These are phyloP conservation scores for Microctonus brassicae DNA, from an alignment of 2,888 invertebrate species.

Conservation along the genomic window DNA sequence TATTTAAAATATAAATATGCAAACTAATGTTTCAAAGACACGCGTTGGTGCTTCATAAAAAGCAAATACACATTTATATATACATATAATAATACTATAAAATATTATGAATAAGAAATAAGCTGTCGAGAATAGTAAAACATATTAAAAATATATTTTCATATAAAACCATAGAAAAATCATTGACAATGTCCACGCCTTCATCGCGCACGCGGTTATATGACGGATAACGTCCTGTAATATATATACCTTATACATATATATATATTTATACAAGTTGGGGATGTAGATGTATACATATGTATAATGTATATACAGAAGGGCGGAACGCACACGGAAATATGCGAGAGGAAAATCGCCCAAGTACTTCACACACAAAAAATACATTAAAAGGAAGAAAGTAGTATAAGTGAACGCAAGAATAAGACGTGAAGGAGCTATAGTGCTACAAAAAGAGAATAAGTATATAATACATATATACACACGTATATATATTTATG, in stretches of 20 bases:
- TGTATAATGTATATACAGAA: constrained; percentile 17
- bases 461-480: constrained; percentile 3
- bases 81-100: too few relatives aligned
- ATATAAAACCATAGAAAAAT: too few relatives aligned
- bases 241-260: too few relatives aligned
- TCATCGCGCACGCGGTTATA: constrained; percentile 42
- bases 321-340: constrained; percentile 37
- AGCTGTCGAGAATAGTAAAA: constrained; percentile 5
- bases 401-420: constrained; percentile 20
- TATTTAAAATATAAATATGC: too few relatives aligned
- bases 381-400: constrained; percentile 13
- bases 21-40: too few relatives aligned
- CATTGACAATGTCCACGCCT: constrained; percentile 32
- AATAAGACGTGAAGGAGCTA: constrained; percentile 4
- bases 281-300: constrained; percentile 27
- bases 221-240: constrained; percentile 52
- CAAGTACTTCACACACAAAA: constrained; percentile 18
- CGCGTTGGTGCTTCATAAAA: too few relatives aligned
- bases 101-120: neutral
- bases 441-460: neutral
- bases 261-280: constrained; percentile 43
- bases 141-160: too few relatives aligned
- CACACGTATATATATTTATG: too few relatives aligned
- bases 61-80: too few relatives aligned
- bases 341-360: constrained; percentile 22